phyloP scores from a whole-genome alignment of 2,888 invertebrate genomes.

The Galerucella pusilla region DNA sequence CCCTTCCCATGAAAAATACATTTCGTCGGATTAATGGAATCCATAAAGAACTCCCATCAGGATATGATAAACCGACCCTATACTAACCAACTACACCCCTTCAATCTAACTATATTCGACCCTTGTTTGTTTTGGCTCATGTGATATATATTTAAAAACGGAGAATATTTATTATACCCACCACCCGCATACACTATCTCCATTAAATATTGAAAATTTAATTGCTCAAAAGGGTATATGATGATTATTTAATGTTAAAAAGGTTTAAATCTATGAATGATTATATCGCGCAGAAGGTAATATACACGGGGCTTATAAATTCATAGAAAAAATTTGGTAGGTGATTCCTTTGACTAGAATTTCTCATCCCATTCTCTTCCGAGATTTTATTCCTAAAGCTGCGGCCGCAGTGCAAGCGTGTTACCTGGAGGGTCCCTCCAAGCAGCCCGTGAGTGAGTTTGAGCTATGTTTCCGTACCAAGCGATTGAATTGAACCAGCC shows the following conservation, averaged over 20 bases:
- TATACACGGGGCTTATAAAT: too few species aligned
- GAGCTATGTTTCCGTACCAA: too few species aligned
- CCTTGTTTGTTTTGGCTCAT: conserved; percentile 1
- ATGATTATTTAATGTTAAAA: neutral
- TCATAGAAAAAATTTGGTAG: too few species aligned
- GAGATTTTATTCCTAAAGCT: too few species aligned
- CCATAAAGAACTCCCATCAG: neutral
- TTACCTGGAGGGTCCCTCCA: too few species aligned
- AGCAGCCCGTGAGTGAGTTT: too few species aligned
- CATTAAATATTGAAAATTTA: conserved; percentile 25
- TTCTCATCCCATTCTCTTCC: too few species aligned
- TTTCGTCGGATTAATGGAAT: neutral
- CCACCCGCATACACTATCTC: conserved; percentile 5
- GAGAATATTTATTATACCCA: conserved; percentile 16
- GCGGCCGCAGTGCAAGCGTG: too few species aligned
- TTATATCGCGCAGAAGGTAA: neutral
- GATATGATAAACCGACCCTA: neutral
- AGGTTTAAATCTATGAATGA: neutral
- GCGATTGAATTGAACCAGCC: too few species aligned
- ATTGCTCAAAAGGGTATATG: conserved; percentile 8
- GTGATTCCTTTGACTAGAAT: too few species aligned
- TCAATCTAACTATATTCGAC: conserved; percentile 16
- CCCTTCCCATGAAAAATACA: conserved; percentile 1
- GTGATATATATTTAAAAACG: conserved; percentile 13
- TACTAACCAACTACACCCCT: conserved; percentile 13